Evolutionary conservation across 2,797 vertebrate species (phyloP), one percentile per base, ranked within the genome.

Genomic region (Sebastes vulpes): DNA sequence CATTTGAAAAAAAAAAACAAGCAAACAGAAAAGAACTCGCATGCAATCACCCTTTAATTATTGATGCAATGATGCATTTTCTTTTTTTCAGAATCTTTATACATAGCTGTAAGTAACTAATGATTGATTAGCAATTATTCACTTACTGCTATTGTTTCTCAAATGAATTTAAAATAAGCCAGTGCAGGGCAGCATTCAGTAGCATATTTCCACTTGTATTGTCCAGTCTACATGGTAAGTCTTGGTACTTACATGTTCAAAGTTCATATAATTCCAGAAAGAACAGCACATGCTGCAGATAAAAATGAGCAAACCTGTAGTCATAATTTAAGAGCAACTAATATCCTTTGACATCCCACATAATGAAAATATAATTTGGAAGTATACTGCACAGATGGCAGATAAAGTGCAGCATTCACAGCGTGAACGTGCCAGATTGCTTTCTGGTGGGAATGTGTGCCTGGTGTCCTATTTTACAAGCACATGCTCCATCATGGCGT

Each of bases 381-480:
- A 85, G 73, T 83, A 66, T 70, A 68, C 50, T 16, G 81, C 83
- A 84, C 92, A 93, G 91, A 94, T 93, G 92, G 90, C 42, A 63
- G 81, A 82, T 88, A 86, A 89, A 89, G 64, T 80, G 69, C 69
- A 79, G 79, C 57, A 81, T 85, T 88, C 80, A 75, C 84, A 66
- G 73, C 9, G 3, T 85, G 79, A 89, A 89, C 71, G 76, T 71
- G 79, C 71, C 91, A 90, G 90, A 92, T 92, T 90, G 91, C 88
- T 90, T 90, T 92, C 84, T 87, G 82, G 67, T 86, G 69, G 82
- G 64, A 88, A 74, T 63, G 74, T 77, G 75, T 84, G 81, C 76
- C 85, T 78, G 71, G 72, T 83, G 82, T 91, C 86, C 89, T 83
- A 77, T 89, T 94, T 93, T 84, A 79, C 68, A 60, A 89, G 85